These are phyloP conservation scores for Theocolax elegans DNA, from an alignment of 1,140 invertebrate species.

Conservation along the genomic window DNA sequence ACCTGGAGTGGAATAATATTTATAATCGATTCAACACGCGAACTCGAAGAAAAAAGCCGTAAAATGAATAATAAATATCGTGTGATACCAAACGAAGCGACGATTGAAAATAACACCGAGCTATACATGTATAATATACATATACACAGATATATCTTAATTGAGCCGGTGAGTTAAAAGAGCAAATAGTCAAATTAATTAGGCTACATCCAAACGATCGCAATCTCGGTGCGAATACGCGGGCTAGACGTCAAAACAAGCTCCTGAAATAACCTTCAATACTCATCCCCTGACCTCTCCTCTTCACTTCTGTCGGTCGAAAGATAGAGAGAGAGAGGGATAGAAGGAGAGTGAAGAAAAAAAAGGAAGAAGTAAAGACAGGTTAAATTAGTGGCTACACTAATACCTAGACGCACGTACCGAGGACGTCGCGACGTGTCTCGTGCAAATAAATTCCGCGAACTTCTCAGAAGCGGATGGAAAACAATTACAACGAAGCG, in stretches of 20 bases:
- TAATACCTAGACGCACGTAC: not conserved
- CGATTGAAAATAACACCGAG: too few species aligned
- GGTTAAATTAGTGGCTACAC: slow-evolving; percentile 24
- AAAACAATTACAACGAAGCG: slow-evolving; percentile 4
- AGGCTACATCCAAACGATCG: not conserved
- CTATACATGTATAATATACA: too few species aligned
- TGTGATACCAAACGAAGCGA: too few species aligned
- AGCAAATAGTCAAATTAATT: not conserved
- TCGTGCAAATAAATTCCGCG: slow-evolving; percentile 13
- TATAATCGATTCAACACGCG: too few species aligned
- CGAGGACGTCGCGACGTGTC: not conserved
- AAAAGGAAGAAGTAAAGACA: slow-evolving; percentile 21
- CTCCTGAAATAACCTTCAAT: slow-evolving; percentile 32
- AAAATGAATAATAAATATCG: too few species aligned
- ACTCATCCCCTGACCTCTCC: too few species aligned
- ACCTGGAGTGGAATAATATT: too few species aligned
- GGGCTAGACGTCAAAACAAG: slow-evolving; percentile 18
- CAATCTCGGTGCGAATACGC: not conserved
- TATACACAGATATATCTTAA: too few species aligned
- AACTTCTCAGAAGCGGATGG: slow-evolving; percentile 12
- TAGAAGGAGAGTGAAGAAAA: not conserved
- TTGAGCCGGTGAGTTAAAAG: too few species aligned
- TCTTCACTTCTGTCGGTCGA: slow-evolving; percentile 5
- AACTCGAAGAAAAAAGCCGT: too few species aligned
- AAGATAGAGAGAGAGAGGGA: not conserved